Conservation (phyloP, 2,113 vertebrate species). For the Kryptolebias marmoratus region DNA sequence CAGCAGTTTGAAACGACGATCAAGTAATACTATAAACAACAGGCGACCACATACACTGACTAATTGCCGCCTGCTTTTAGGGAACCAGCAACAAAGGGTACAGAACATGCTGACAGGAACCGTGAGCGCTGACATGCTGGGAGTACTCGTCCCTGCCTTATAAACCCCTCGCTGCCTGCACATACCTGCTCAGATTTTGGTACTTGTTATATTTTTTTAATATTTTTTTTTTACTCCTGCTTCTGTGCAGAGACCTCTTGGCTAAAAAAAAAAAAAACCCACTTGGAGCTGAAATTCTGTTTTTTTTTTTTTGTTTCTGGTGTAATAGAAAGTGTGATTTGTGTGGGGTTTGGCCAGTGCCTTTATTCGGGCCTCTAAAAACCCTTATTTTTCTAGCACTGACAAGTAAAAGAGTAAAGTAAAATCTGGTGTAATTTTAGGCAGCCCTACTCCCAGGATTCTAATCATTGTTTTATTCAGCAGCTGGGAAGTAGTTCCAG, state of each 20-base stretch:
- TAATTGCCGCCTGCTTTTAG: not conserved
- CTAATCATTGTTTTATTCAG: not conserved
- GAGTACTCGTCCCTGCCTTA: too few relatives aligned
- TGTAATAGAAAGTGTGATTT: not conserved
- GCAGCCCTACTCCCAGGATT: too few relatives aligned
- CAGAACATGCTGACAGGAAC: too few relatives aligned
- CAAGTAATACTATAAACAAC: too few relatives aligned
- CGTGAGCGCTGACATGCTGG: too few relatives aligned
- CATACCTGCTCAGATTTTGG: slow-evolving; percentile 13
- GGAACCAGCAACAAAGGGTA: too few relatives aligned
- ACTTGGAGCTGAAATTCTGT: not conserved
- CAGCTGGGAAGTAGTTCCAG: not conserved
- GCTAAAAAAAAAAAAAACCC: not conserved
- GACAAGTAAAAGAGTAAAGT: too few relatives aligned
- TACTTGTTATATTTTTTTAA: not conserved
- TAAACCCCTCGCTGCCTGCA: not conserved
- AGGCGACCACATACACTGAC: too few relatives aligned
- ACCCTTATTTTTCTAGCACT: not conserved
- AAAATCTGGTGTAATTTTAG: not conserved
- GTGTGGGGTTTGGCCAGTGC: not conserved
- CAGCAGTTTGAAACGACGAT: too few relatives aligned
- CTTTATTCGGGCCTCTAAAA: not conserved
- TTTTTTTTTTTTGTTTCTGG: not conserved
- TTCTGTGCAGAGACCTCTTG: not conserved
- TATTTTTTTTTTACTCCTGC: not conserved